Base-by-base conservation (phyloP, 2,113 vertebrate genomes). In the Syngnathus floridae region DNA sequence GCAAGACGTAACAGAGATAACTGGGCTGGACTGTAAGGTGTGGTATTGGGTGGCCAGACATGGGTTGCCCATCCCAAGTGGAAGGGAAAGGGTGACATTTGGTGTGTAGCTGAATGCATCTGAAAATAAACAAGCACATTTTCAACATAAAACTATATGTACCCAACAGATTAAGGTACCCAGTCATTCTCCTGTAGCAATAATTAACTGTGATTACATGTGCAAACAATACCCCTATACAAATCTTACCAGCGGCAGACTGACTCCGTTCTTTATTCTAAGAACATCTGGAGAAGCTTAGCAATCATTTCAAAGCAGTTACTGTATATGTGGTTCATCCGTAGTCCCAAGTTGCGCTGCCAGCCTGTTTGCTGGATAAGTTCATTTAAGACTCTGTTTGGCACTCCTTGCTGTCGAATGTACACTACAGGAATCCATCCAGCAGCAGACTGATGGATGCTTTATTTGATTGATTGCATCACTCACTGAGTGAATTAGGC, bases 91-190 rank as follows among this genome's bases (percentile, higher is more conserved):
- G 79, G 90, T 90, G 81, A 95, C 77, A 3, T 92, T 92, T 65
- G 95, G 88, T 64, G 95, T 79, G 46, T 95, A 98, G 86, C 89
- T 91, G 85, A 94, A 97, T 84, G 93, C 94, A 89, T 98, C 96
- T 98, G 88, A 45, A 90, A 91, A 86, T 81, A 56, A 70, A 48
- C 37, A 62, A 64, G 45, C n/a, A 64, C 7, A 70, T 58, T 66
- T 67, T 66, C 38, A 49, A 55, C 37, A 62, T 38, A 17, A 6
- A 72, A 45, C 4, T 3, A 55, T 54, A 3, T 41, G 45, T 65
- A 26, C 9, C 65, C 49, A 36, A 26, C n/a, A 52, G 2, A 37
- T 19, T 17, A 12, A 67, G 49, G 59, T 64, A 22, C 16, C 57
- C 31, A 49, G 43, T n/a, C 43, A 55, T 70, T 63, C 41, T 55